Evolutionary conservation across 1,140 invertebrate species (phyloP).

Genomic region (Proctacanthus coquilletti): DNA sequence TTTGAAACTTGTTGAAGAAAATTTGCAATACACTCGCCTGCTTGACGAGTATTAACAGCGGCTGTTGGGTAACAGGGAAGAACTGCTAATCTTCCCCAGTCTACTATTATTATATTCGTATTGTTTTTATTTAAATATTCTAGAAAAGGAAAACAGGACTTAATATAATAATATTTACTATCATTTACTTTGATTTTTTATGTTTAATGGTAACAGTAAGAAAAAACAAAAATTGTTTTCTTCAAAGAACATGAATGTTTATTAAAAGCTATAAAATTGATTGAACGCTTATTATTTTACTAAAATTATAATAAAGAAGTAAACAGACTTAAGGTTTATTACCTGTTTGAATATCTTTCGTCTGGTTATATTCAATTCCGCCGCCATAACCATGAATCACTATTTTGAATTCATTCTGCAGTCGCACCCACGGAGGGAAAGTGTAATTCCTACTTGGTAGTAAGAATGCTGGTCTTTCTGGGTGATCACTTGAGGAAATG

Average conservation of each 20-base stretch:
- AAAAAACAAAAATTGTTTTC: no score
- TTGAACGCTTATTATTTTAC: no score
- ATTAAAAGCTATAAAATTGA: no score
- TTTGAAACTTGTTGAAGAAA: slow-evolving; percentile 26
- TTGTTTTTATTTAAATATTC: slow-evolving; percentile 24
- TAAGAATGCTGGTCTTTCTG: background rate
- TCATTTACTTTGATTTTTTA: no score
- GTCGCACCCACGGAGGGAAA: background rate
- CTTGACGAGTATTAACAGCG: slow-evolving; percentile 32
- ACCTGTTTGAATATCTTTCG: slow-evolving; percentile 10
- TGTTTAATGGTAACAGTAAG: no score
- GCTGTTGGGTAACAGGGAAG: slow-evolving; percentile 35
- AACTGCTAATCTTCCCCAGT: slow-evolving; percentile 33
- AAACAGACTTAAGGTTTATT: no score
- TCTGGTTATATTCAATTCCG: background rate
- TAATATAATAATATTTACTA: no score
- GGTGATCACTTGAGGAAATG: background rate
- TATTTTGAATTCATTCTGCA: background rate
- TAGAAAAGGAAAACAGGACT: no score
- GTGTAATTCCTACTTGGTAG: background rate
- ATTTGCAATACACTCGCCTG: slow-evolving; percentile 32
- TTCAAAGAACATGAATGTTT: no score
- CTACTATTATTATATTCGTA: slow-evolving; percentile 32
- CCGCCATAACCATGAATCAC: background rate
- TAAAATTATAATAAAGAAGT: no score